These are phyloP conservation scores for Clamator glandarius DNA, from an alignment of 2,797 vertebrate species.

Conservation along the genomic window DNA sequence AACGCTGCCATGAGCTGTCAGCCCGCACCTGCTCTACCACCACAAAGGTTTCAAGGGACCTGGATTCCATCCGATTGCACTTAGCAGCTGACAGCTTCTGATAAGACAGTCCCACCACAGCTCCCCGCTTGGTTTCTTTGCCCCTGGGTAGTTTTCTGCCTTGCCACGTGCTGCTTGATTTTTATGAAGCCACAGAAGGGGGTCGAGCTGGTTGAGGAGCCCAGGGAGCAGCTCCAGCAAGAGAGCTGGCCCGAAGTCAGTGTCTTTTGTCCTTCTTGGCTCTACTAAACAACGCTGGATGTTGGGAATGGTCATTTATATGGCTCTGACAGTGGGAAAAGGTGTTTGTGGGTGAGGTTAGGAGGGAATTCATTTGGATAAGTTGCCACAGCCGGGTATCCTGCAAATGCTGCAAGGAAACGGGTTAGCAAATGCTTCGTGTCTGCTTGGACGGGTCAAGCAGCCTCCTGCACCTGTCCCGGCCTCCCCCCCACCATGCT, in stretches of 20 bases:
- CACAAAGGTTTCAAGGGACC: background rate
- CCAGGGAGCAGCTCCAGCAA: background rate
- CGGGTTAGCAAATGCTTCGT: rapidly evolving
- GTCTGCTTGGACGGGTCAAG: background rate
- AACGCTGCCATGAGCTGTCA: background rate
- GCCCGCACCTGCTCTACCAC: rapidly evolving
- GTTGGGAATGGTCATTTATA: rapidly evolving
- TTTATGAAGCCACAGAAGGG: background rate
- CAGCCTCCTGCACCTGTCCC: slow-evolving; percentile 43
- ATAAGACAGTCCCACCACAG: background rate
- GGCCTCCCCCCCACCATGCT: background rate
- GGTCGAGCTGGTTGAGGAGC: background rate
- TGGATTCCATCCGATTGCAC: background rate
- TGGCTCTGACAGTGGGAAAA: background rate
- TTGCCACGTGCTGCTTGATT: background rate
- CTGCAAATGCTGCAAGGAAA: rapidly evolving
- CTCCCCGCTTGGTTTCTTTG: background rate
- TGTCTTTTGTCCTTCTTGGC: background rate
- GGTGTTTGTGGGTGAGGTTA: rapidly evolving
- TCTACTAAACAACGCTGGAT: background rate
- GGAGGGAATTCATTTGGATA: rapidly evolving
- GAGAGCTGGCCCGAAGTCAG: rapidly evolving
- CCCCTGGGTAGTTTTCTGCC: background rate
- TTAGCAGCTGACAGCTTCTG: slow-evolving; percentile 33
- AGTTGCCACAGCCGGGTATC: rapidly evolving